Percentiles rank a stretch among this genome's conserved stretches.
Conservation (phyloP, 2,113 vertebrate genomes). For the Corydoras sp. region DNA sequence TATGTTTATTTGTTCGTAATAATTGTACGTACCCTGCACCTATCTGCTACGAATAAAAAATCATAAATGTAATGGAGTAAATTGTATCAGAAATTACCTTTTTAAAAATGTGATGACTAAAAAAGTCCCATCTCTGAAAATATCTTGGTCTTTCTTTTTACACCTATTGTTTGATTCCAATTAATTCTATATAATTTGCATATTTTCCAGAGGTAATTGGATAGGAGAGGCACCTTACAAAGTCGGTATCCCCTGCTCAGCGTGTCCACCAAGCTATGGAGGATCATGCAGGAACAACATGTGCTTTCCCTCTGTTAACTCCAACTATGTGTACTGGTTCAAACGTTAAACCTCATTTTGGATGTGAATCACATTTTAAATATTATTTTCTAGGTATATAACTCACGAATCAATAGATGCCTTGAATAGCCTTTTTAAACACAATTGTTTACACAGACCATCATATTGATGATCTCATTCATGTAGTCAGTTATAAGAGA, state of each 20-base stretch:
- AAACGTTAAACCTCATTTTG: slow-evolving; percentile 46
- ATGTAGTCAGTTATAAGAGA: not conserved
- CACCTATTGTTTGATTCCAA: not conserved
- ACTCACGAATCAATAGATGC: no score
- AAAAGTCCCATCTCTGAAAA: not conserved
- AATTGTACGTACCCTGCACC: no score
- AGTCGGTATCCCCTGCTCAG: slow-evolving; percentile 80
- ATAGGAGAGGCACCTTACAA: slow-evolving; percentile 87
- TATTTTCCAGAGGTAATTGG: slow-evolving; percentile 79
- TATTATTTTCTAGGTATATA: no score
- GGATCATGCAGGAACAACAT: slow-evolving; percentile 82
- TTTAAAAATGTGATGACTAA: no score
- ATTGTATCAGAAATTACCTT: no score
- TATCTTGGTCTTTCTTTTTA: not conserved
- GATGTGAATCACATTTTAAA: no score
- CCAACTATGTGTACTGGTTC: slow-evolving; percentile 90
- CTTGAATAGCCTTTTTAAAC: not conserved
- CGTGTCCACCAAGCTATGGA: slow-evolving; percentile 81
- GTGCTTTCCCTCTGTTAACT: slow-evolving; percentile 79
- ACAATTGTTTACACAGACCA: slow-evolving; percentile 14
- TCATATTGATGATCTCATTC: slow-evolving; percentile 37
- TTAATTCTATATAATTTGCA: not conserved
- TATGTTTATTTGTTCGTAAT: no score
- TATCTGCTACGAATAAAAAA: no score
- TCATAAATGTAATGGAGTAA: no score